A percentile compares a stretch with the other conserved stretches of the same genome.
Evolutionary conservation across 30 jellyfish, hydroid and myxozoan species (phyloP).

Genomic region (Sanderia malayensis): DNA sequence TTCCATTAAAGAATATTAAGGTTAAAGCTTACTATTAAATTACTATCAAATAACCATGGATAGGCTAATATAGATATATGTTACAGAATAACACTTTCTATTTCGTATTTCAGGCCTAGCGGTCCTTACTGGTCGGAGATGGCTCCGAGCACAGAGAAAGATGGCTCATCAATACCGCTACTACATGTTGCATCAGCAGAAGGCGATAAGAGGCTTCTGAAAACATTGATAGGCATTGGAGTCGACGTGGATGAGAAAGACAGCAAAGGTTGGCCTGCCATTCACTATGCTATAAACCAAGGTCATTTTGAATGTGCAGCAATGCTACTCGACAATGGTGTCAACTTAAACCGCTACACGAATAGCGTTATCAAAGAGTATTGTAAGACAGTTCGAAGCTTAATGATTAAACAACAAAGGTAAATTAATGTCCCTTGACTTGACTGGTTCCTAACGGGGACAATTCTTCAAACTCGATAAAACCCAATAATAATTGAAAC

Average conservation of each 20-base stretch:
- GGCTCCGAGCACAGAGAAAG: slow-evolving; percentile 21
- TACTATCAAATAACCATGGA: no score
- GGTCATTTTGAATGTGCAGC: slow-evolving; percentile 91
- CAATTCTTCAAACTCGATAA: no score
- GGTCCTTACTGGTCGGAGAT: slow-evolving; percentile 6
- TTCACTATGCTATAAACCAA: slow-evolving; percentile 80
- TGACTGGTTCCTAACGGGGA: no score
- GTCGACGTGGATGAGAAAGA: slow-evolving; percentile 89
- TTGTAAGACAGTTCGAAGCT: slow-evolving; percentile 59
- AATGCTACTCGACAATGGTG: slow-evolving; percentile 72
- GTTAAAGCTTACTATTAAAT: no score
- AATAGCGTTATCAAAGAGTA: slow-evolving; percentile 63
- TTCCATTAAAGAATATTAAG: no score
- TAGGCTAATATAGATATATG: not conserved
- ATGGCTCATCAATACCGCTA: slow-evolving; percentile 58
- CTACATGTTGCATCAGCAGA: slow-evolving; percentile 92
- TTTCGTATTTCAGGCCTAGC: not conserved
- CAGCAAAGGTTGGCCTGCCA: slow-evolving; percentile 96
- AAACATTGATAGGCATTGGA: slow-evolving; percentile 73
- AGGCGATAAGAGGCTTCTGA: slow-evolving; percentile 72
- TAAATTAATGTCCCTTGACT: no score
- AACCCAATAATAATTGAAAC: no score
- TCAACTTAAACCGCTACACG: slow-evolving; percentile 61
- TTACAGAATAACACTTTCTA: not conserved
- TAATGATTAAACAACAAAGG: not conserved